Conservation (phyloP, 2,888 invertebrate genomes). For the Isotomurus palustris region DNA sequence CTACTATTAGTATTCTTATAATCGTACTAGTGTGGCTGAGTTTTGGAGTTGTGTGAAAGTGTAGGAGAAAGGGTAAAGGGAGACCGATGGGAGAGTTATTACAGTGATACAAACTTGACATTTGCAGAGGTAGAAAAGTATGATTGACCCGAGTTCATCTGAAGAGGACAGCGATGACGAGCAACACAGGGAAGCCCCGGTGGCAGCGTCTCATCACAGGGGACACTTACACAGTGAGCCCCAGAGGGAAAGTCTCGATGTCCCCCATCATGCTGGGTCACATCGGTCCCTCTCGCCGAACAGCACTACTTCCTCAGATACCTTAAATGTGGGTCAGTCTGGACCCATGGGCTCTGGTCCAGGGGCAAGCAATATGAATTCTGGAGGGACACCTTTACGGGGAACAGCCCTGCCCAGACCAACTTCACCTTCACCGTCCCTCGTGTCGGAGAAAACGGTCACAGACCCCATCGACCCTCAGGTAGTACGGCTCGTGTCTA, state of each 20-base stretch:
- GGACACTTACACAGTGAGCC: slow-evolving; percentile 30
- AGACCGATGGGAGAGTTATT: no score
- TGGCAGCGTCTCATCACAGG: slow-evolving; percentile 45
- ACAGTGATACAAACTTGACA: no score
- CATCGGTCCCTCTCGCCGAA: slow-evolving; percentile 38
- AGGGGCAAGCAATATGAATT: slow-evolving; percentile 60
- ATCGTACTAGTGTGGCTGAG: no score
- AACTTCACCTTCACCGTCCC: slow-evolving; percentile 85
- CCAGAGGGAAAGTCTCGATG: slow-evolving; percentile 34
- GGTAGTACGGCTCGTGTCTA: slow-evolving; percentile 14
- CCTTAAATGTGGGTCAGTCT: slow-evolving; percentile 35
- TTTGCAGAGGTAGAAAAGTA: slow-evolving; percentile 50
- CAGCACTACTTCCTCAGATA: slow-evolving; percentile 37
- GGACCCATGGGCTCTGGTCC: slow-evolving; percentile 53
- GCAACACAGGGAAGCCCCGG: slow-evolving; percentile 57
- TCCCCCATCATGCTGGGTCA: slow-evolving; percentile 28
- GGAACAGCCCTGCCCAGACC: slow-evolving; percentile 68
- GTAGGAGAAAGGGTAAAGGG: no score
- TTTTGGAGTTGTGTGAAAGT: no score
- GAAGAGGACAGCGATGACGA: slow-evolving; percentile 94
- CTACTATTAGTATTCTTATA: no score
- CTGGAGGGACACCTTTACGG: slow-evolving; percentile 55
- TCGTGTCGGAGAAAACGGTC: slow-evolving; percentile 84
- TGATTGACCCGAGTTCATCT: slow-evolving; percentile 95
- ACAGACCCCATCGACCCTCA: slow-evolving; percentile 55